A percentile compares a stretch with the other conserved stretches of the same genome.
These are phyloP conservation scores for Lepidocyrtinus sp. DNA, from an alignment of 2,888 invertebrate genomes.

Conservation along the genomic window DNA sequence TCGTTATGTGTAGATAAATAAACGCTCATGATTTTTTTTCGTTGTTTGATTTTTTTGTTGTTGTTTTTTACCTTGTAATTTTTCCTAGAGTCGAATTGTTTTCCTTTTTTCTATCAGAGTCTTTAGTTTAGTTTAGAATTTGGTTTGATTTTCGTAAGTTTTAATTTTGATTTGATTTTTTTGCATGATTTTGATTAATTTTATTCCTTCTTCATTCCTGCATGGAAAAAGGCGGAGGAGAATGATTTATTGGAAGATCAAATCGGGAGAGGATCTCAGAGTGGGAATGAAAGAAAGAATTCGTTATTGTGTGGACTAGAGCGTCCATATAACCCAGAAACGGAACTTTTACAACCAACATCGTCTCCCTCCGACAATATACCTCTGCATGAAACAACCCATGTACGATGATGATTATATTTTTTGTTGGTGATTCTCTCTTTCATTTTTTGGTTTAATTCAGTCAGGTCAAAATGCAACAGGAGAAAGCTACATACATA, in stretches of 20 bases:
- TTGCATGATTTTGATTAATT: conserved; percentile 28
- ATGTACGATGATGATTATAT: conserved; percentile 24
- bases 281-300: conserved; percentile 15
- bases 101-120: too few species aligned
- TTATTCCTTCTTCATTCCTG: conserved; percentile 12
- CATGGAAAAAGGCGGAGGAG: conserved; percentile 12
- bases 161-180: conserved; percentile 28
- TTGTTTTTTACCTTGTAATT: too few species aligned
- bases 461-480: too few species aligned
- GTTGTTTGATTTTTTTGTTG: too few species aligned
- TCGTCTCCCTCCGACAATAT: conserved; percentile 25
- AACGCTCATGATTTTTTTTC: too few species aligned
- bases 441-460: too few species aligned
- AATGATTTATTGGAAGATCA: neutral
- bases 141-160: neutral
- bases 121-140: too few species aligned
- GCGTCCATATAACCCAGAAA: conserved; percentile 45
- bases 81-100: too few species aligned
- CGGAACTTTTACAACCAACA: conserved; percentile 55
- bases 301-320: conserved; percentile 63
- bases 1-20: too few species aligned
- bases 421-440: neutral
- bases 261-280: neutral
- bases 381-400: conserved; percentile 30
- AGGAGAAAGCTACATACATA: neutral